Base-by-base conservation (phyloP, 2,888 invertebrate genomes). In the Theretra japonica region DNA sequence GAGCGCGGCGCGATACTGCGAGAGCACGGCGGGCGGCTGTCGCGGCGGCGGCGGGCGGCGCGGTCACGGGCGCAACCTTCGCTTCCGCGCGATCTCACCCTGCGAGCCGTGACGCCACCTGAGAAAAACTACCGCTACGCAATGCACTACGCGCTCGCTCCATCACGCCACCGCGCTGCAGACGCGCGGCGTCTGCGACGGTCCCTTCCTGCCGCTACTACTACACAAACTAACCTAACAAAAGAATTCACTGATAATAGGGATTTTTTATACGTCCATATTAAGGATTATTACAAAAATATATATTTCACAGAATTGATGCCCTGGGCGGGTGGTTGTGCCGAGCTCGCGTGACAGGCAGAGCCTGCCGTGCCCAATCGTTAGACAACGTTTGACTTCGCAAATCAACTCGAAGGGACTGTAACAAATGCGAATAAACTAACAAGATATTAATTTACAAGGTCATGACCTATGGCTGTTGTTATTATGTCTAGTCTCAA, bases 51-150 rank as follows among this genome's bases (percentile, higher is more conserved):
- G 84, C 85, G 86, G 83, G 87, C 87, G 88, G 88, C 86, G 90
- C 92, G 93, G 93, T 93, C 93, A 93, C 90, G 93, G 93, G 92
- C 94, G 90, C 92, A 93, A 93, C 93, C 94, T 93, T 94, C 90
- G 88, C 83, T 87, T 86, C 87, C 89, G 88, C 79, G 84, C 90
- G 89, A 88, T 89, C 90, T 90, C 89, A 90, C 91, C 91, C 93
- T 86, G 85, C 88, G 89, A 88, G 88, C 93, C 86, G 85, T 88
- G 89, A 88, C 89, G 91, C 88, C 89, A 76, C 74, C 73, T 74
- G 77, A 77, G 79, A 79, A 77, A 82, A 82, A 77, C 78, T 81
- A 80, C 77, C 73, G 83, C 84, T 85, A 89, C 86, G 86, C 82
- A 81, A 80, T 80, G 82, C 78, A 79, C 82, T 82, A 88, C 85